Evolutionary conservation across 2,888 invertebrate species (phyloP).

Genomic region (Bibio marci): DNA sequence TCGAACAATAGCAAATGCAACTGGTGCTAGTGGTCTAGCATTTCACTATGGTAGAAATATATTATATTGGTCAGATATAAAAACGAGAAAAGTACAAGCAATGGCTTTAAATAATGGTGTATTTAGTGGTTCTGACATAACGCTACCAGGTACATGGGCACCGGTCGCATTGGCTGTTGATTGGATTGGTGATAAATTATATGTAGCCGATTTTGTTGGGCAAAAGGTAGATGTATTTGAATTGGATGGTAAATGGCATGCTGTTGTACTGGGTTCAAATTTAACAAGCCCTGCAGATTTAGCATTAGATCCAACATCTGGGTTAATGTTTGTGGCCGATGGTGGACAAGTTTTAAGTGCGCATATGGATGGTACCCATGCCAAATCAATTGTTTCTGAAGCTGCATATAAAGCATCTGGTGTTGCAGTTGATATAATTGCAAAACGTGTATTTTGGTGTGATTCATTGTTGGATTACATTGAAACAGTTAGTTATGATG

Average conservation of each 20-base stretch:
- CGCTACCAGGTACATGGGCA: constrained; percentile 70
- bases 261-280: constrained; percentile 80
- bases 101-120: constrained; percentile 24
- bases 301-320: constrained; percentile 80
- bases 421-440: constrained; percentile 77
- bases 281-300: constrained; percentile 82
- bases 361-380: constrained; percentile 86
- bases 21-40: constrained; percentile 72
- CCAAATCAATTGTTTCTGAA: constrained; percentile 69
- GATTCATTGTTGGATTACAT: constrained; percentile 90
- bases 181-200: constrained; percentile 93
- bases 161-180: constrained; percentile 87
- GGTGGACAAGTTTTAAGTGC: constrained; percentile 69
- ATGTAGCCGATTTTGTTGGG: constrained; percentile 82
- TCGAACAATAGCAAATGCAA: constrained; percentile 56
- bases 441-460: constrained; percentile 87
- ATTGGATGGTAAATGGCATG: constrained; percentile 70
- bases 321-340: constrained; percentile 75
- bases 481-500: constrained; percentile 88
- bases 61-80: constrained; percentile 80
- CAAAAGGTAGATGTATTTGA: constrained; percentile 92
- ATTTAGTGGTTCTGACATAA: constrained; percentile 44
- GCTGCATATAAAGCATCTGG: constrained; percentile 90
- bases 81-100: constrained; percentile 59
- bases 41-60: constrained; percentile 60